These are phyloP conservation scores for Zonitis immaculata DNA, from an alignment of 2,888 invertebrate genomes.

Conservation along the genomic window DNA sequence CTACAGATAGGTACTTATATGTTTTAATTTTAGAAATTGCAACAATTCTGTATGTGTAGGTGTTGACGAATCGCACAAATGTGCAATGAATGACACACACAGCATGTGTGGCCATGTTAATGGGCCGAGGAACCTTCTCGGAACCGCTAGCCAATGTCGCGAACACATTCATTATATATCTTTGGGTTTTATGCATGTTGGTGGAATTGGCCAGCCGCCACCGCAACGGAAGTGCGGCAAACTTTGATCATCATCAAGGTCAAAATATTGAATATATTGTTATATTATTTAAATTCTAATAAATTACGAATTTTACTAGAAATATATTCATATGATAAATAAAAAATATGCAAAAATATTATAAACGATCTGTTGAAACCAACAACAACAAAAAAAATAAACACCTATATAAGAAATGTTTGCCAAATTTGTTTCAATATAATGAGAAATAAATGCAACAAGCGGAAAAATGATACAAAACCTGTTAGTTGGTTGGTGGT, in stretches of 20 bases:
- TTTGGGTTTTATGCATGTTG: conserved; percentile 25
- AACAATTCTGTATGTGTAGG: not conserved
- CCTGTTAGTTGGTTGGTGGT: not conserved
- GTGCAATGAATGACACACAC: conserved; percentile 16
- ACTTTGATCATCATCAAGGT: conserved; percentile 17
- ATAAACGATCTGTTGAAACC: not conserved
- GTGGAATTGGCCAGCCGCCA: conserved; percentile 26
- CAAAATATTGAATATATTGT: not conserved
- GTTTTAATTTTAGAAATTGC: not conserved
- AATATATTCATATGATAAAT: not conserved
- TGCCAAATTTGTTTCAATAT: not conserved
- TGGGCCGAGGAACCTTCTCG: conserved; percentile 17
- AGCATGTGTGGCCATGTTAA: conserved; percentile 22
- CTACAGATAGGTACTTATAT: too few species aligned
- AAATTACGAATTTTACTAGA: not conserved
- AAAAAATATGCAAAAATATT: not conserved
- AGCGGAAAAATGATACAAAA: not conserved
- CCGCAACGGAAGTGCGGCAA: conserved; percentile 27
- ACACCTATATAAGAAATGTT: too few species aligned
- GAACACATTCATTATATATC: conserved; percentile 21
- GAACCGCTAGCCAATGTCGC: conserved; percentile 15
- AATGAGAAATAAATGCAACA: not conserved
- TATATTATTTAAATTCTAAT: not conserved
- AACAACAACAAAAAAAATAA: too few species aligned
- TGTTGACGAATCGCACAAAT: conserved; percentile 8